phyloP scores from a whole-genome alignment of 2,888 invertebrate species.

The Eupithecia tripunctaria region DNA sequence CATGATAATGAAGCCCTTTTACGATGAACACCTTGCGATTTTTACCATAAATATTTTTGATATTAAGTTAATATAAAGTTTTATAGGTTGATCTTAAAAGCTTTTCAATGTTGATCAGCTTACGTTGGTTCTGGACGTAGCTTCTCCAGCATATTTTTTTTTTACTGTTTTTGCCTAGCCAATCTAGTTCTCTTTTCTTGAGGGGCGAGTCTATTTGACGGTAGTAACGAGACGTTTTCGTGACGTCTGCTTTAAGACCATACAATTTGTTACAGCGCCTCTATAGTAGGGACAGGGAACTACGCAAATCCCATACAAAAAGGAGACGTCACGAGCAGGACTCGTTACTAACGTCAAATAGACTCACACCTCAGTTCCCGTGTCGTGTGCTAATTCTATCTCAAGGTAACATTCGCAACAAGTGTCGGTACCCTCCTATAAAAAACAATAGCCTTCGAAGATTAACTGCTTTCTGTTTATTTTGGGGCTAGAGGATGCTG shows the following conservation, averaged over 20 bases:
- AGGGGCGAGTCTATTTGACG: too few species aligned
- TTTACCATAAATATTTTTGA: conserved; percentile 19
- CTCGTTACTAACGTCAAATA: too few species aligned
- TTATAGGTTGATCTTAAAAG: neutral
- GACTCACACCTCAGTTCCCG: too few species aligned
- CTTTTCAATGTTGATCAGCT: neutral
- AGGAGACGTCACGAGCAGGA: too few species aligned
- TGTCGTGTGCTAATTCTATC: too few species aligned
- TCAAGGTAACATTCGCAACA: neutral
- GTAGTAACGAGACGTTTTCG: too few species aligned
- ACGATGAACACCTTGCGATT: conserved; percentile 42
- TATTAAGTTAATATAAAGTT: neutral
- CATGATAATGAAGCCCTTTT: conserved; percentile 34
- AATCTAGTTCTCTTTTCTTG: too few species aligned
- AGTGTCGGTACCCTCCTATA: neutral
- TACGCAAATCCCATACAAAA: too few species aligned
- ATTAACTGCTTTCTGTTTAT: too few species aligned
- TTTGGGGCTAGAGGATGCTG: neutral
- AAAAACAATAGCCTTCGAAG: neutral
- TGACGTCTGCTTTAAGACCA: too few species aligned
- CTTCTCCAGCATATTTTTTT: neutral
- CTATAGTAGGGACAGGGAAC: too few species aligned
- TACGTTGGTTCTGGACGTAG: neutral
- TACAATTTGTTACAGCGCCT: too few species aligned
- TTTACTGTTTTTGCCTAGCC: neutral